A percentile compares a stretch with the other conserved stretches of the same genome.
These are phyloP conservation scores for Gibbula magus DNA, from an alignment of 2,888 invertebrate genomes.

Conservation along the genomic window DNA sequence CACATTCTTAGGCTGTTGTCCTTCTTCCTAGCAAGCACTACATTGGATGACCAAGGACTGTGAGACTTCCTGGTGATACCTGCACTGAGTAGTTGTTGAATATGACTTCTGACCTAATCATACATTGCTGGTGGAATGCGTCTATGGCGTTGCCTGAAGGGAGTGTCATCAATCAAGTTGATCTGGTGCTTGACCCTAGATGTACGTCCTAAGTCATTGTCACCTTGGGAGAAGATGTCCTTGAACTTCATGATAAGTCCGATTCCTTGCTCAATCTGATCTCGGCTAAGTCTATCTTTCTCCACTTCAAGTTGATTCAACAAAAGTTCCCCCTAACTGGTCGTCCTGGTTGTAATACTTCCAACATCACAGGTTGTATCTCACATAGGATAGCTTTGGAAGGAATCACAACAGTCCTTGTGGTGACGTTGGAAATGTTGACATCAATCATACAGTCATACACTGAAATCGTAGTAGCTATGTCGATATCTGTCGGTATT, in stretches of 20 bases:
- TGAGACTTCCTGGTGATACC: slow-evolving; percentile 41
- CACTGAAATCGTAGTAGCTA: background rate
- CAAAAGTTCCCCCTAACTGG: background rate
- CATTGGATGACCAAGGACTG: slow-evolving; percentile 39
- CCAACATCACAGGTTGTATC: slow-evolving; percentile 4
- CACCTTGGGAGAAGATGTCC: slow-evolving; percentile 29
- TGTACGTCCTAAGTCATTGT: slow-evolving; percentile 32
- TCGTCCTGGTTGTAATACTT: background rate
- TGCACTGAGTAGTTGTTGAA: slow-evolving; percentile 40
- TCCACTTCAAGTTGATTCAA: background rate
- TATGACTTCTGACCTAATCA: slow-evolving; percentile 41
- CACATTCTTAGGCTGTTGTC: slow-evolving; percentile 41
- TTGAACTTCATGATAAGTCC: slow-evolving; percentile 3
- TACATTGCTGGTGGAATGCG: slow-evolving; percentile 43
- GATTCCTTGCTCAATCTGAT: background rate
- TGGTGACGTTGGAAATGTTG: slow-evolving; percentile 21
- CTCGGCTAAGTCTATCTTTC: background rate
- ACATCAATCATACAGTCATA: background rate
- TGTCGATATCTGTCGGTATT: background rate
- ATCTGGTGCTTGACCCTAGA: slow-evolving; percentile 32
- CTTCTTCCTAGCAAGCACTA: slow-evolving; percentile 41
- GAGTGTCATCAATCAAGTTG: slow-evolving; percentile 32
- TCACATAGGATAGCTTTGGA: background rate
- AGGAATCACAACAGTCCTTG: background rate
- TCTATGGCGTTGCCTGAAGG: slow-evolving; percentile 41